Evolutionary conservation across 1,140 invertebrate genomes (phyloP).

Genomic region (Andrena cerasifolii): DNA sequence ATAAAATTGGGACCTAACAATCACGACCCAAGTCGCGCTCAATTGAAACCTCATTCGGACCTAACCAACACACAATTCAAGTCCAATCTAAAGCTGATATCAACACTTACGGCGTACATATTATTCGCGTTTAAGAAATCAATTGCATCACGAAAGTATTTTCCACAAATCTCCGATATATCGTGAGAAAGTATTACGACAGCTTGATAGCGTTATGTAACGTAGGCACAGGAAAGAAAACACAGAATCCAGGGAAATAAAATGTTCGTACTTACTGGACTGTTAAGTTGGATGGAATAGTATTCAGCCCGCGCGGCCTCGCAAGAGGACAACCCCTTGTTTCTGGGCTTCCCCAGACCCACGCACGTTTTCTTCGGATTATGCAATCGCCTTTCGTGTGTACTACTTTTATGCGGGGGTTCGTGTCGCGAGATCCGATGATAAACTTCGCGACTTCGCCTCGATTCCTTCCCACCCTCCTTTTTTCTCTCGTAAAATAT

Average conservation of each 20-base stretch:
- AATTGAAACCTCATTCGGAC: too few relatives aligned
- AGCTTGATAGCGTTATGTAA: too few relatives aligned
- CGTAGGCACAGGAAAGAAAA: too few relatives aligned
- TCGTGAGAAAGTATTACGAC: too few relatives aligned
- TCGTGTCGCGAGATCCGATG: conserved; percentile 72
- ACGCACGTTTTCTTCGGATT: conserved; percentile 68
- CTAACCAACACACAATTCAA: too few relatives aligned
- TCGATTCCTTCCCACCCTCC: conserved; percentile 29
- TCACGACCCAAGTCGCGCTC: too few relatives aligned
- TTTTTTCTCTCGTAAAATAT: conserved; percentile 50
- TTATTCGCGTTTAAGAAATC: too few relatives aligned
- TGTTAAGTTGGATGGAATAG: not conserved
- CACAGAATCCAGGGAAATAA: not conserved
- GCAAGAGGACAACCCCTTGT: conserved; percentile 22
- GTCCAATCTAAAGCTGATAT: too few relatives aligned
- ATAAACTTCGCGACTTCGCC: conserved; percentile 65
- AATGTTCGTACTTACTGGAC: not conserved
- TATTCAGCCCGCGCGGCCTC: not conserved
- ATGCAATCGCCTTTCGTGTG: conserved; percentile 72
- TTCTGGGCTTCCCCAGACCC: conserved; percentile 20
- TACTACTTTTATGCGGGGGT: conserved; percentile 70
- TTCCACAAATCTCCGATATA: too few relatives aligned
- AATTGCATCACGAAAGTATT: too few relatives aligned
- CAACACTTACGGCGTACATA: too few relatives aligned
- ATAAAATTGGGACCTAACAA: too few relatives aligned